Conservation (phyloP, 2,113 vertebrate genomes). For the Galemys pyrenaicus region DNA sequence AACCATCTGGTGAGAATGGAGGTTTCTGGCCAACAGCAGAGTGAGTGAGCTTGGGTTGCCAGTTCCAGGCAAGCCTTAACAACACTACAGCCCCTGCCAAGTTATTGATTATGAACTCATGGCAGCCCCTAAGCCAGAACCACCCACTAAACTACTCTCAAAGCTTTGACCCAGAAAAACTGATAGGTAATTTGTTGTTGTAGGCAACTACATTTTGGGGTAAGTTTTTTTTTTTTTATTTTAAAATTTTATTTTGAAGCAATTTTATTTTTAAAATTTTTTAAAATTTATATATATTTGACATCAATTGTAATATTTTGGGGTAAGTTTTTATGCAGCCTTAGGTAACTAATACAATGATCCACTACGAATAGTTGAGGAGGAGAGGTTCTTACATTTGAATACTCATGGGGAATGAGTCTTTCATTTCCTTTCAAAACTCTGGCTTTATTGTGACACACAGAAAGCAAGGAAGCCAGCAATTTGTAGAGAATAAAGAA, state of each 20-base stretch:
- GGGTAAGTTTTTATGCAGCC: neutral
- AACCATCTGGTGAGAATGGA: neutral
- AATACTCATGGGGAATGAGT: neutral
- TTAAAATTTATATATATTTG: no score
- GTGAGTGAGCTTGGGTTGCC: neutral
- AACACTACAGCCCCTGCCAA: neutral
- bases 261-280: no score
- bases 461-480: neutral
- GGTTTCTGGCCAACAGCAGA: neutral
- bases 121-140: neutral
- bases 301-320: no score
- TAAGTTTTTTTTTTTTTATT: no score
- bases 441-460: neutral
- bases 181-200: constrained; percentile 5
- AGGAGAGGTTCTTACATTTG: neutral
- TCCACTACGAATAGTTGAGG: neutral
- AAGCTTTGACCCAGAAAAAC: constrained; percentile 8
- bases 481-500: constrained; percentile 35
- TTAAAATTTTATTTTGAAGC: no score
- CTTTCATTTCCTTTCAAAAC: constrained; percentile 16
- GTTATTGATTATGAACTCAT: neutral
- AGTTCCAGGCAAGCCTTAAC: neutral
- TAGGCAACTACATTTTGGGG: neutral
- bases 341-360: neutral
- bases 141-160: neutral